Evolutionary conservation across 2,888 invertebrate genomes (phyloP).

Genomic region (Rhogogaster chlorosoma): DNA sequence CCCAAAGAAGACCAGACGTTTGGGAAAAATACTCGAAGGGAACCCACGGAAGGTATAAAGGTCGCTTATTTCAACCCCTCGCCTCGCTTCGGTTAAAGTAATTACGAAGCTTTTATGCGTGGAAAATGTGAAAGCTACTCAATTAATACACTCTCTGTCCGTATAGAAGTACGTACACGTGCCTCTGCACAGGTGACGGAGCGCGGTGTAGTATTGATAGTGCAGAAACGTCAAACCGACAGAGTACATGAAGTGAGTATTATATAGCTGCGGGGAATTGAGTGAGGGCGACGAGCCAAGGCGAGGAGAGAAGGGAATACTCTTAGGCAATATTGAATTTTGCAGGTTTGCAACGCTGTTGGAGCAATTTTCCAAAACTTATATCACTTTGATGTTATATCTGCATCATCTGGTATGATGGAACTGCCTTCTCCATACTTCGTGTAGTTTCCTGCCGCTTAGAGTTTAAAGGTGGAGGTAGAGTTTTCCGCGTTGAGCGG

Average conservation of each 20-base stretch:
- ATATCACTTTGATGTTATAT: slow-evolving; percentile 65
- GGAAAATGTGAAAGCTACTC: slow-evolving; percentile 2
- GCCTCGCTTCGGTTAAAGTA: background rate
- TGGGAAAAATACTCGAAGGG: background rate
- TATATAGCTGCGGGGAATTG: slow-evolving; percentile 15
- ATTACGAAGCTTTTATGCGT: background rate
- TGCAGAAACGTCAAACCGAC: background rate
- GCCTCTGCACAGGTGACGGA: background rate
- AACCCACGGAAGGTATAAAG: background rate
- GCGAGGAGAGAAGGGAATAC: slow-evolving; percentile 32
- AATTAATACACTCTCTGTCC: background rate
- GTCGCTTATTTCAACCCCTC: background rate
- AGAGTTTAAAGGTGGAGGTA: background rate
- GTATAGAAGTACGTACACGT: background rate
- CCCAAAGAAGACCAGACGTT: background rate
- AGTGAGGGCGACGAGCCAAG: slow-evolving; percentile 11
- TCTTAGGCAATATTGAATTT: slow-evolving; percentile 64
- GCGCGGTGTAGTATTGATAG: slow-evolving; percentile 8
- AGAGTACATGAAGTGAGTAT: background rate
- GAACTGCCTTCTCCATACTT: slow-evolving; percentile 18
- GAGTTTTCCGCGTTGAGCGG: background rate
- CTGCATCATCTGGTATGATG: slow-evolving; percentile 44
- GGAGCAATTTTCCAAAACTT: slow-evolving; percentile 69
- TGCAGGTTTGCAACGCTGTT: slow-evolving; percentile 66
- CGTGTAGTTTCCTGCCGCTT: background rate